phyloP scores from a whole-genome alignment of 2,113 vertebrate species.

The Cryptoleucopteryx plumbea region DNA sequence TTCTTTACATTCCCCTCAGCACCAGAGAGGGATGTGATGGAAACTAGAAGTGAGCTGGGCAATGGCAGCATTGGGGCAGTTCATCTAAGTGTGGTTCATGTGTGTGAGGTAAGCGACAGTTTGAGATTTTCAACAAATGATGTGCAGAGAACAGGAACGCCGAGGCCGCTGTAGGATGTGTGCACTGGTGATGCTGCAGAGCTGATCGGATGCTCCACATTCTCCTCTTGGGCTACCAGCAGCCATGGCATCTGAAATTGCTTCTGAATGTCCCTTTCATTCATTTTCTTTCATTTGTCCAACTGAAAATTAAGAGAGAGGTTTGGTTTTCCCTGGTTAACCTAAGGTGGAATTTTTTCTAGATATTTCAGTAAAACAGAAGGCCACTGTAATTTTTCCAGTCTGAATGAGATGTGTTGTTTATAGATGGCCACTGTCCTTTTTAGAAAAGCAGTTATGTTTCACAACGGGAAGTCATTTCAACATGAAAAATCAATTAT shows the following conservation, averaged over 20 bases:
- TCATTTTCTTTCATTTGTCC: not conserved
- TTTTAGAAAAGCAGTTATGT: not conserved
- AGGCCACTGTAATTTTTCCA: not conserved
- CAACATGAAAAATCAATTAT: not conserved
- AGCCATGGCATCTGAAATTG: not conserved
- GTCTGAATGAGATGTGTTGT: not conserved
- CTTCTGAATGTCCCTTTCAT: not conserved
- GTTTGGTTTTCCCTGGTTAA: not conserved
- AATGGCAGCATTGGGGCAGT: not conserved
- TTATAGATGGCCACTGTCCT: not conserved
- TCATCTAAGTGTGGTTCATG: not conserved
- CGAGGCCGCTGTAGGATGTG: fast-evolving
- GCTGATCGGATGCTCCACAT: not conserved
- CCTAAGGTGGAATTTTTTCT: not conserved
- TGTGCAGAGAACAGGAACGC: not conserved
- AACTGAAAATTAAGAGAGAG: not conserved
- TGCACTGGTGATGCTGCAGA: not conserved
- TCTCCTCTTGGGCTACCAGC: not conserved
- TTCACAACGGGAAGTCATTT: not conserved
- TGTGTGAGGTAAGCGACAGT: not conserved
- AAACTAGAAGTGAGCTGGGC: not conserved
- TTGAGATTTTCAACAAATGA: not conserved
- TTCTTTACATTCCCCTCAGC: not conserved
- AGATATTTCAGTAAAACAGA: not conserved
- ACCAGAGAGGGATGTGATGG: not conserved